Conservation (phyloP, 2,797 vertebrate genomes). For the Lindbergichthys nudifrons region DNA sequence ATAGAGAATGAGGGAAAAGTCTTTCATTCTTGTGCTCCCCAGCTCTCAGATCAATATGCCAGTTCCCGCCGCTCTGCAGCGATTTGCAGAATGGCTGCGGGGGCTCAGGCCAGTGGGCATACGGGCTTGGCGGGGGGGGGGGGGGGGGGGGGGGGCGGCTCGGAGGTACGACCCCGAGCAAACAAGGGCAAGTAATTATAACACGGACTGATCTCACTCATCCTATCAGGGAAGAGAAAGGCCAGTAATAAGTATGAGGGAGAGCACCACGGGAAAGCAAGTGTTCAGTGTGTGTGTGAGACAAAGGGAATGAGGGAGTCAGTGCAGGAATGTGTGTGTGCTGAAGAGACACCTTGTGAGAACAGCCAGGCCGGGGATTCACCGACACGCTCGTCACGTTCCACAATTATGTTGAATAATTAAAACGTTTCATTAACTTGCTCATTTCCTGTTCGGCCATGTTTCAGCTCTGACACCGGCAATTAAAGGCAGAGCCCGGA, state of each 20-base stretch:
- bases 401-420: slow-evolving; percentile 79
- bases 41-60: slow-evolving; percentile 50
- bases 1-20: slow-evolving; percentile 28
- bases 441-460: slow-evolving; percentile 76
- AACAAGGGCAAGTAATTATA: slow-evolving; percentile 80
- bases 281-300: slow-evolving; percentile 48
- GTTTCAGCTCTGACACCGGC: slow-evolving; percentile 68
- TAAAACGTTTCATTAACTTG: slow-evolving; percentile 80
- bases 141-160: slow-evolving; percentile 41
- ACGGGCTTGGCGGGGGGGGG: slow-evolving; percentile 22
- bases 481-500: slow-evolving; percentile 56
- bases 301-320: slow-evolving; percentile 51
- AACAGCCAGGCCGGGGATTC: slow-evolving; percentile 62
- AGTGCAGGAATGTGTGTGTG: slow-evolving; percentile 10
- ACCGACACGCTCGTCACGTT: slow-evolving; percentile 70
- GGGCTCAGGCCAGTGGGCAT: slow-evolving; percentile 59
- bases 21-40: slow-evolving; percentile 31
- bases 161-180: slow-evolving; percentile 67
- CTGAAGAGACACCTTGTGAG: slow-evolving; percentile 37
- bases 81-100: slow-evolving; percentile 65
- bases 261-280: slow-evolving; percentile 53
- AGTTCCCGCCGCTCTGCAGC: slow-evolving; percentile 61
- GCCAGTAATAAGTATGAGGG: slow-evolving; percentile 62
- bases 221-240: slow-evolving; percentile 50
- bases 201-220: slow-evolving; percentile 62